These are phyloP conservation scores for Galendromus occidentalis DNA, from an alignment of 1,140 invertebrate species.

Conservation along the genomic window DNA sequence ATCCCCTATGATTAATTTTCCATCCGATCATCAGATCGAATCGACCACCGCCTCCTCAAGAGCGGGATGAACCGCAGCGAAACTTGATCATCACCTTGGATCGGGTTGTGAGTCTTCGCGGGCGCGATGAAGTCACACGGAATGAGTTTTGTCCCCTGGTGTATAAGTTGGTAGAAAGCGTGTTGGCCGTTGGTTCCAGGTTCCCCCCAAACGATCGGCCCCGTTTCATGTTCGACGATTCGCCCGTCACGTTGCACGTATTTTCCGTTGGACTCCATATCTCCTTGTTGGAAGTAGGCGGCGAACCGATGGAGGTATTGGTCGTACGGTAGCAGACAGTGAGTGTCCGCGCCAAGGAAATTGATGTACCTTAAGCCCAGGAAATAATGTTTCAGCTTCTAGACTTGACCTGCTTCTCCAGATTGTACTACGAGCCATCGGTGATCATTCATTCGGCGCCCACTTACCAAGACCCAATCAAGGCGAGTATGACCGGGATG, in stretches of 20 bases:
- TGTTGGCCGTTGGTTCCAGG: slow-evolving; percentile 99
- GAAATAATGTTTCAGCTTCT: background rate
- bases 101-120: slow-evolving; percentile 76
- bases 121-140: slow-evolving; percentile 94
- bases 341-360: slow-evolving; percentile 83
- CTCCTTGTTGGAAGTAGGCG: slow-evolving; percentile 98
- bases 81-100: slow-evolving; percentile 47
- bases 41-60: background rate
- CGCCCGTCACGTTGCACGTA: slow-evolving; percentile 48
- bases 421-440: slow-evolving; percentile 5
- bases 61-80: background rate
- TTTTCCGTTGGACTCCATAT: slow-evolving; percentile 99
- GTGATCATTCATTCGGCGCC: background rate
- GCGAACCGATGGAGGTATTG: slow-evolving; percentile 95
- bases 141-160: slow-evolving; percentile 69
- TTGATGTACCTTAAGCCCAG: slow-evolving; percentile 46
- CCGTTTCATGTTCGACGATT: slow-evolving; percentile 35
- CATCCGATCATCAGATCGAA: background rate
- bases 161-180: slow-evolving; percentile 90
- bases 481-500: slow-evolving; percentile 34
- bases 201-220: slow-evolving; percentile 86
- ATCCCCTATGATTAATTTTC: too few species aligned
- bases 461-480: slow-evolving; percentile 7
- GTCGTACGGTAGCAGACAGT: slow-evolving; percentile 90
- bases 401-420: background rate